These are phyloP conservation scores for Stylophora pistillata DNA, from an alignment of 64 coral and sea anemone genomes.

Conservation along the genomic window DNA sequence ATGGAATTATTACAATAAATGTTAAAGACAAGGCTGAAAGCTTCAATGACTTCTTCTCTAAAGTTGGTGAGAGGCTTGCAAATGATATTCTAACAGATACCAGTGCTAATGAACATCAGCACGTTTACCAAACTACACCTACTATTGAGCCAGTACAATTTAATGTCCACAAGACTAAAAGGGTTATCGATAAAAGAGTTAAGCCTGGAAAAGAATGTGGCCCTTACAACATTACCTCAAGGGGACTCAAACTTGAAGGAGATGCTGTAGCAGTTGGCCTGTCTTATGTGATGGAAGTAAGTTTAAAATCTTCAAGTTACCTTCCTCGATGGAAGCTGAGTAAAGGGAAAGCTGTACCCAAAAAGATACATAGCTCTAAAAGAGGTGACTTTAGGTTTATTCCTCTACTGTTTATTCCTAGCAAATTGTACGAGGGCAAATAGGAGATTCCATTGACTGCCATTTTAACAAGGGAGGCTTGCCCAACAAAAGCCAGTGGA, in stretches of 20 bases:
- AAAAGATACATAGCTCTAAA: slow-evolving; percentile 14
- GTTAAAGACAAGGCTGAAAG: no score
- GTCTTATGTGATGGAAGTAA: no score
- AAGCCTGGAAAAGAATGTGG: neutral
- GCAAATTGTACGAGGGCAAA: slow-evolving; percentile 8
- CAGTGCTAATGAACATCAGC: no score
- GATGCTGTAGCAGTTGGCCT: slow-evolving; percentile 8
- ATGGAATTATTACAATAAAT: no score
- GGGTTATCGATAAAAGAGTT: neutral
- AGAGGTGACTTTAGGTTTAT: slow-evolving; percentile 3
- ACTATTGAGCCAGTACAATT: no score
- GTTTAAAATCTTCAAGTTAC: no score
- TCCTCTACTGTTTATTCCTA: neutral
- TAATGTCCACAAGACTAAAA: neutral
- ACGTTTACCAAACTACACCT: no score
- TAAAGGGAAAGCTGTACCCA: neutral
- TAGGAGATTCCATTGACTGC: slow-evolving; percentile 14
- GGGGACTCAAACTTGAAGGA: neutral
- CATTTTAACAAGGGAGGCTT: neutral
- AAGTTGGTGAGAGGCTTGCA: no score
- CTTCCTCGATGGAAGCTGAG: no score
- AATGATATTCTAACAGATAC: no score
- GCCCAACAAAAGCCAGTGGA: neutral
- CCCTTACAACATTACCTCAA: neutral
- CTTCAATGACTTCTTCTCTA: no score